Base-by-base conservation (phyloP, 2,113 vertebrate genomes). In the Zingel zingel region DNA sequence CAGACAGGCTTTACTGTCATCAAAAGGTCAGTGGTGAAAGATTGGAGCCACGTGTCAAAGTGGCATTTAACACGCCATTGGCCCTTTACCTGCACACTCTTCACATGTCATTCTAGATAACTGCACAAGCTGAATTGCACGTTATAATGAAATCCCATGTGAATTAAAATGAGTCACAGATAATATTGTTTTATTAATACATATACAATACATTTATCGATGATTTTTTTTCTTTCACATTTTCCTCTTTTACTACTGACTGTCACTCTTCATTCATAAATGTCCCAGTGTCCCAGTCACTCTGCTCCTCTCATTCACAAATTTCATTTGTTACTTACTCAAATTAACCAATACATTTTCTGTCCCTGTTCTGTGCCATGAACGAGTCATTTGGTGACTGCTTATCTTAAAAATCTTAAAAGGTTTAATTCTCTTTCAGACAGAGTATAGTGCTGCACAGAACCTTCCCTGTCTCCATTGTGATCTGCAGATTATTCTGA, bases 21-120 rank as follows among this genome's bases (percentile, higher is more conserved):
- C 27, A 1, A 82, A 85, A 85, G 79, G 79, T 75, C 79, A 72
- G 59, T 58, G 63, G 56, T 51, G 77, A 80, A 76, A 76, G 23
- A 85, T 47, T 72, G 59, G 59, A 79, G 65, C n/a, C 36, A 50
- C 12, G 1, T 69, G 63, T 74, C 65, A 66, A 39, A 51, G 65
- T 67, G 61, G 72, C 79, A 59, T 79, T 79, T 82, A 75, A 79
- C 75, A 76, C 30, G 1, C 57, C 59, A 50, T 36, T 73, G 69
- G 47, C 36, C 19, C 63, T 78, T 85, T 25, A 74, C 53, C 69
- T 19, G 33, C 63, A 62, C 62, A 63, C 15, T 61, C 75, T 70
- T 57, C 30, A 45, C 25, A 13, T 54, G 48, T 62, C 85, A 68
- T 6, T 39, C 57, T 51, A 51, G 73, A 81, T 77, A 63, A 63